These are phyloP conservation scores for Phainopepla nitens DNA, from an alignment of 2,113 vertebrate species.

Conservation along the genomic window DNA sequence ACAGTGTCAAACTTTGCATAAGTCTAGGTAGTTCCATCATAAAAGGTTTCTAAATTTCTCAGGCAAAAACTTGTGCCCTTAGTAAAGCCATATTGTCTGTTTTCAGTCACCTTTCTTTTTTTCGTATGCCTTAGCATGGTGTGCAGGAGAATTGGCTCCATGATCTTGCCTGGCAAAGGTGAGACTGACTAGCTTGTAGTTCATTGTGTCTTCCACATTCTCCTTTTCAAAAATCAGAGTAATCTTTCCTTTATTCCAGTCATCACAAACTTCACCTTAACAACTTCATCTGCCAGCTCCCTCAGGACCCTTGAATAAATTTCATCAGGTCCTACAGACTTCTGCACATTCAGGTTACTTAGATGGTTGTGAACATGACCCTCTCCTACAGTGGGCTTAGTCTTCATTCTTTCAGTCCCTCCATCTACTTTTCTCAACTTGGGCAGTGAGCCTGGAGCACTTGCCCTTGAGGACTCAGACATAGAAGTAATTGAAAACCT, in stretches of 20 bases:
- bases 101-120: not conserved
- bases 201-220: not conserved
- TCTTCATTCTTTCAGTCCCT: not conserved
- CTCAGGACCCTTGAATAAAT: not conserved
- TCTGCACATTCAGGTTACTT: not conserved
- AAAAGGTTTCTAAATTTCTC: not conserved
- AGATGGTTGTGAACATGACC: rapidly evolving
- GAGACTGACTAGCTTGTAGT: not conserved
- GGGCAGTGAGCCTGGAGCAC: rapidly evolving
- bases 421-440: not conserved
- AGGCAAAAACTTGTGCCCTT: not conserved
- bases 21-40: not conserved
- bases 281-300: not conserved
- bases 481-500: not conserved
- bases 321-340: not conserved
- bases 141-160: not conserved
- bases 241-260: not conserved
- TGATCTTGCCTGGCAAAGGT: not conserved
- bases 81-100: not conserved
- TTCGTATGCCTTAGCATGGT: not conserved
- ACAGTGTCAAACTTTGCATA: not conserved
- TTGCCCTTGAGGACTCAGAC: not conserved
- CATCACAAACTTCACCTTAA: not conserved
- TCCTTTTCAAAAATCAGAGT: not conserved
- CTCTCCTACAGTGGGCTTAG: not conserved